Evolutionary conservation across 2,888 invertebrate genomes (phyloP).

Genomic region (Sinelater perroti): DNA sequence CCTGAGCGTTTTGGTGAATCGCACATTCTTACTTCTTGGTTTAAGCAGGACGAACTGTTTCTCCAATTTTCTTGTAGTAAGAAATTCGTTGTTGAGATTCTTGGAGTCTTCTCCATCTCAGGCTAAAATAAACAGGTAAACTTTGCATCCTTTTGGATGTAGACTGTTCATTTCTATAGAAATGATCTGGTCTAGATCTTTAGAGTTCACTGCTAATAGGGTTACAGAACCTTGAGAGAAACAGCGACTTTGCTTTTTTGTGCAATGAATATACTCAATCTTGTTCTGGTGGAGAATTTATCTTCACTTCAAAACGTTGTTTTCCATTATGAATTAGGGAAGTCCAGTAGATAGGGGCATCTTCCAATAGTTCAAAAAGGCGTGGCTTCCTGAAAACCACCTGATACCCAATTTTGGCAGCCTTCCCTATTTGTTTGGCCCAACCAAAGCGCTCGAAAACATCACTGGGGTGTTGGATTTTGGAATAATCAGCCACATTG

Average conservation of each 20-base stretch:
- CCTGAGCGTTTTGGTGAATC: slow-evolving; percentile 65
- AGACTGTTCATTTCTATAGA: slow-evolving; percentile 61
- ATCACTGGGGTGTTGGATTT: slow-evolving; percentile 52
- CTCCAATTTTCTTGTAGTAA: too few relatives aligned
- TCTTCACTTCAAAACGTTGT: slow-evolving; percentile 72
- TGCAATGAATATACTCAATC: slow-evolving; percentile 80
- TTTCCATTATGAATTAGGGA: slow-evolving; percentile 82
- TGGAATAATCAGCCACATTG: slow-evolving; percentile 55
- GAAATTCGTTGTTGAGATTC: too few relatives aligned
- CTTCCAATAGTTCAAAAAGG: slow-evolving; percentile 67
- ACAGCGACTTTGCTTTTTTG: slow-evolving; percentile 68
- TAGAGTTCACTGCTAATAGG: slow-evolving; percentile 74
- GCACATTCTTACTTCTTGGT: slow-evolving; percentile 63
- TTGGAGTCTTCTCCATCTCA: slow-evolving; percentile 47
- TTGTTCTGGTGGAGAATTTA: slow-evolving; percentile 59
- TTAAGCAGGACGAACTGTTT: slow-evolving; percentile 52
- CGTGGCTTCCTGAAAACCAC: slow-evolving; percentile 76
- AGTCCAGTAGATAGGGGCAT: slow-evolving; percentile 81
- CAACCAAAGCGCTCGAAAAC: slow-evolving; percentile 72
- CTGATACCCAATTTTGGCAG: slow-evolving; percentile 76
- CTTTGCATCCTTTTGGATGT: slow-evolving; percentile 55
- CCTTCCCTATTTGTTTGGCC: slow-evolving; percentile 77
- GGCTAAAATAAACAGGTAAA: slow-evolving; percentile 57
- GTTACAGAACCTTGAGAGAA: slow-evolving; percentile 72
- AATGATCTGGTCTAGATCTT: slow-evolving; percentile 65